A percentile compares a stretch with the other conserved stretches of the same genome.
Conservation (phyloP, 2,113 vertebrate species). For the Neogale vison region DNA sequence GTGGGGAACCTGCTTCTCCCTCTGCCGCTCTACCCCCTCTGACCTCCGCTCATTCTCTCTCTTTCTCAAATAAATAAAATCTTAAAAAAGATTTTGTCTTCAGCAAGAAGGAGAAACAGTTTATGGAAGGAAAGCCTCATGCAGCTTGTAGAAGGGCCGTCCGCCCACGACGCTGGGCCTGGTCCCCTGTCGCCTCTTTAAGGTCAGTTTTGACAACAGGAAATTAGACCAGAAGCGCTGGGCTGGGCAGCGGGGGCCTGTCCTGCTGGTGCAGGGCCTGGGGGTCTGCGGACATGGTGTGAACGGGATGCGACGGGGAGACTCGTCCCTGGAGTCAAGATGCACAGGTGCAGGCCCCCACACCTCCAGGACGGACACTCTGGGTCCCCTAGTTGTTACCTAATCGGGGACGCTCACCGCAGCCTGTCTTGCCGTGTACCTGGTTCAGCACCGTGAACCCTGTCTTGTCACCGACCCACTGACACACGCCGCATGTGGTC, state of each 20-base stretch:
- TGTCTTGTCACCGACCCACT: not conserved
- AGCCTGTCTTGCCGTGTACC: not conserved
- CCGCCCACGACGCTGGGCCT: no score
- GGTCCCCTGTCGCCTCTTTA: no score
- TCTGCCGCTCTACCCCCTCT: rapidly evolving
- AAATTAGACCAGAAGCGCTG: no score
- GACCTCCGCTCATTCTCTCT: no score
- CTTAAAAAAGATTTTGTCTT: not conserved
- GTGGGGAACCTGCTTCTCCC: no score
- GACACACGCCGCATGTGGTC: not conserved
- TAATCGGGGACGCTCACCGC: not conserved
- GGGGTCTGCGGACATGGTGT: no score
- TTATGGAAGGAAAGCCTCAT: no score
- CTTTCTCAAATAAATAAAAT: no score
- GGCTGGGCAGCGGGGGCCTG: no score
- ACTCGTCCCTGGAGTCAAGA: not conserved
- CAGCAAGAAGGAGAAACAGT: not conserved
- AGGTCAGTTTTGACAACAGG: no score
- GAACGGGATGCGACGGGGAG: not conserved
- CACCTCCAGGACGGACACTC: not conserved
- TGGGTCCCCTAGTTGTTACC: not conserved
- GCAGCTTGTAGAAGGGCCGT: no score
- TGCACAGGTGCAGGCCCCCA: rapidly evolving
- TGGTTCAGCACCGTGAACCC: not conserved
- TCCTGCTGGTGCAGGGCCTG: no score